These are phyloP conservation scores for Caenorhabditis zanzibari DNA, from an alignment of 2,888 invertebrate genomes.

Conservation along the genomic window DNA sequence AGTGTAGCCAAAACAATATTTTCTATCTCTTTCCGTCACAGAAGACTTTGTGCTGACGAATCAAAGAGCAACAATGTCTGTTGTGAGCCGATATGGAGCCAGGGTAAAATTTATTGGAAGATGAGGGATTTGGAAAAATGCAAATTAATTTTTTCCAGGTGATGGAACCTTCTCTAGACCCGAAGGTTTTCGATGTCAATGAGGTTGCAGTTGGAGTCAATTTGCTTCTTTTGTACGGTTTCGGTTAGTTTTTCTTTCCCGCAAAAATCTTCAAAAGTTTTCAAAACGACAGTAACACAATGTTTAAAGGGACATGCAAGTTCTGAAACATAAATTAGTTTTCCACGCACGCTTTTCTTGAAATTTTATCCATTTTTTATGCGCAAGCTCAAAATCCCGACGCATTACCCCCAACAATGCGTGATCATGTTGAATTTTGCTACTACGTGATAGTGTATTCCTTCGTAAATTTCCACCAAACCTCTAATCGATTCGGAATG, in stretches of 20 bases:
- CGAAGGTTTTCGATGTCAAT: conserved; percentile 62
- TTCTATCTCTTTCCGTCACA: conserved; percentile 1
- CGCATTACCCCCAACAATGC: conserved; percentile 1
- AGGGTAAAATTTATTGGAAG: conserved; percentile 32
- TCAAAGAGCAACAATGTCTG: conserved; percentile 50
- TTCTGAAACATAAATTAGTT: too few species aligned
- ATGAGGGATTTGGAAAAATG: background rate
- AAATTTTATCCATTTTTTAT: too few species aligned
- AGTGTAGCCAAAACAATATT: conserved; percentile 10
- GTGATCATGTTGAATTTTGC: conserved; percentile 13
- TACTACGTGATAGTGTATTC: conserved; percentile 24
- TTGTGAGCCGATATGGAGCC: conserved; percentile 54
- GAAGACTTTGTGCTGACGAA: conserved; percentile 31
- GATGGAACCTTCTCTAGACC: conserved; percentile 64
- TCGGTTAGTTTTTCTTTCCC: conserved; percentile 58
- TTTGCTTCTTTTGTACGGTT: conserved; percentile 70
- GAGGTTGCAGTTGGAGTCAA: conserved; percentile 66
- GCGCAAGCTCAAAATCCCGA: background rate
- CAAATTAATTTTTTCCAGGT: conserved; percentile 53
- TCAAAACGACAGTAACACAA: background rate
- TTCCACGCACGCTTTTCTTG: too few species aligned
- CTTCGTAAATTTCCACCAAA: conserved; percentile 5
- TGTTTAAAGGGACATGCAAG: background rate
- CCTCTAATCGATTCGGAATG: conserved; percentile 2
- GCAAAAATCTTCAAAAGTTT: background rate